phyloP scores from a whole-genome alignment of 2,797 vertebrate genomes.

The Eulemur rubriventer region DNA sequence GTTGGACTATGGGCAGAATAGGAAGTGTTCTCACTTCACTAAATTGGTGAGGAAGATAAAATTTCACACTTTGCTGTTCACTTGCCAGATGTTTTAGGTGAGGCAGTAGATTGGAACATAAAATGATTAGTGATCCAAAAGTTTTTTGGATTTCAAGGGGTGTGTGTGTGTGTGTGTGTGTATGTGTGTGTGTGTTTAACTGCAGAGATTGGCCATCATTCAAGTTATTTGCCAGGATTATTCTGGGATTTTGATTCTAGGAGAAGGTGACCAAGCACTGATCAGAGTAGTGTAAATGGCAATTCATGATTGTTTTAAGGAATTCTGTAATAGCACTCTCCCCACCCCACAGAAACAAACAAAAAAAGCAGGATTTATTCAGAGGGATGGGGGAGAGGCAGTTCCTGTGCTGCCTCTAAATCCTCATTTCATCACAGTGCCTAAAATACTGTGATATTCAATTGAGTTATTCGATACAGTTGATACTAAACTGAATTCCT shows the following conservation, averaged over 20 bases:
- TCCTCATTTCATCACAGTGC: not conserved
- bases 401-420: not conserved
- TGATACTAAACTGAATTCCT: not conserved
- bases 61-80: not conserved
- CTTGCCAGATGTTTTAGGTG: not conserved
- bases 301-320: not conserved
- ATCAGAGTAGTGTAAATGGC: not conserved
- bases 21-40: not conserved
- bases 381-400: not conserved
- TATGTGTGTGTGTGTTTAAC: not conserved
- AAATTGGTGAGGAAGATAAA: not conserved
- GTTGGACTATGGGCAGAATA: not conserved
- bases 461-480: not conserved
- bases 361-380: not conserved
- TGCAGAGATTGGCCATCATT: not conserved
- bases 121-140: constrained; percentile 25
- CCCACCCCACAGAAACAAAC: not conserved
- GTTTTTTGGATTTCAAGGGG: constrained; percentile 28
- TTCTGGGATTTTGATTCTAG: constrained; percentile 21
- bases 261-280: not conserved
- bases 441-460: not conserved
- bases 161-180: not conserved
- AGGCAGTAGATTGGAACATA: not conserved
- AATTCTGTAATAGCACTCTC: not conserved
- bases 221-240: constrained; percentile 45